Evolutionary conservation across 2,888 invertebrate species (phyloP).

Genomic region (Artemia sinica): DNA sequence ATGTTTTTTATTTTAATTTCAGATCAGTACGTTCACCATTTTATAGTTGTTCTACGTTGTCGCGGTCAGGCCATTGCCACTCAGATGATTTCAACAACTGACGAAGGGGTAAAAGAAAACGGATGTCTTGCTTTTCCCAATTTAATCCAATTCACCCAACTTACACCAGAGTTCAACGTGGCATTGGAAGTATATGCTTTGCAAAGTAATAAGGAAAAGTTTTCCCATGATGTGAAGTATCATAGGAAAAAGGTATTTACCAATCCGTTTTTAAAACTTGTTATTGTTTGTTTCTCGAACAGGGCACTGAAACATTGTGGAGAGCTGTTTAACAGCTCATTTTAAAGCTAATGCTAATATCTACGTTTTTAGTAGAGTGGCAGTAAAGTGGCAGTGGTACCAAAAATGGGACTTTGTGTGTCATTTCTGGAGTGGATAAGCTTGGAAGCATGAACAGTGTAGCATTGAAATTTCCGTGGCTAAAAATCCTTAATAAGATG

Average conservation of each 20-base stretch:
- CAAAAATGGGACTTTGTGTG: too few species aligned
- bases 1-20: conserved; percentile 25
- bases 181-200: conserved; percentile 70
- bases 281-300: too few species aligned
- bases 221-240: conserved; percentile 74
- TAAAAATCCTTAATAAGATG: too few species aligned
- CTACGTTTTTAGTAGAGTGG: too few species aligned
- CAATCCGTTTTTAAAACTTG: too few species aligned
- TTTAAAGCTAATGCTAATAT: too few species aligned
- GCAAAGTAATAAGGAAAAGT: conserved; percentile 57
- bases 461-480: too few species aligned
- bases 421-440: too few species aligned
- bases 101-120: conserved; percentile 29
- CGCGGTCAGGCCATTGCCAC: conserved; percentile 36
- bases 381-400: too few species aligned
- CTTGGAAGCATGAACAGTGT: too few species aligned
- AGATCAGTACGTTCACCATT: conserved; percentile 46
- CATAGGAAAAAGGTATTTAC: conserved; percentile 52
- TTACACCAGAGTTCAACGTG: conserved; percentile 72
- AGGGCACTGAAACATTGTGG: too few species aligned
- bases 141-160: conserved; percentile 45
- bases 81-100: conserved; percentile 39
- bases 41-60: conserved; percentile 37
- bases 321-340: too few species aligned
- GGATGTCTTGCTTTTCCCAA: conserved; percentile 36